Evolutionary conservation across 2,113 vertebrate genomes (phyloP).

Genomic region (Tonatia bakeri): DNA sequence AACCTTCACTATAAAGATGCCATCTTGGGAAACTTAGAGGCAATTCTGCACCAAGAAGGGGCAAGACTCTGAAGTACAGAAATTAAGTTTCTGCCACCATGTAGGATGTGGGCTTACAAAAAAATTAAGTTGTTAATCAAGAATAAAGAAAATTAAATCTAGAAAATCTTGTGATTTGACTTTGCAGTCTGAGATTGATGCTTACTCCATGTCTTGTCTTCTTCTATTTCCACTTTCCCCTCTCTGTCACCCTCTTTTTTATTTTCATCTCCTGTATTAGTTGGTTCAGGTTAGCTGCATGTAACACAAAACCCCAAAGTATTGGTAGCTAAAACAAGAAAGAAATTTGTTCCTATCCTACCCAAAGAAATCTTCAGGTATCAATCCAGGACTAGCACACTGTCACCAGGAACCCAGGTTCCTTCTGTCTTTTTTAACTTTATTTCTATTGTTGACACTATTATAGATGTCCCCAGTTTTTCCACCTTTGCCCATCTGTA

Average conservation of each 20-base stretch:
- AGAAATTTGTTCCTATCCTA: background rate
- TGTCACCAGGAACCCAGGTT: background rate
- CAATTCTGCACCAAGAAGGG: background rate
- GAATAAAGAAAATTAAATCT: background rate
- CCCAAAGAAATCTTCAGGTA: background rate
- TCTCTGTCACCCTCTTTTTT: background rate
- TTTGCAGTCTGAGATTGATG: background rate
- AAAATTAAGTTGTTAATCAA: background rate
- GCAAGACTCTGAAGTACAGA: background rate
- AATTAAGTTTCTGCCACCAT: background rate
- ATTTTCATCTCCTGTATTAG: background rate
- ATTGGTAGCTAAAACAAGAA: background rate
- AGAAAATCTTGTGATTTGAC: background rate
- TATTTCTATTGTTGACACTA: too few species aligned
- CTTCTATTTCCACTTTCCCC: background rate
- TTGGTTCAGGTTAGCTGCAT: background rate
- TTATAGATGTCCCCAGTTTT: too few species aligned
- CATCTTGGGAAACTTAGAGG: too few species aligned
- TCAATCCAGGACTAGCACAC: background rate
- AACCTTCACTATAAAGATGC: background rate
- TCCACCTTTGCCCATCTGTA: too few species aligned
- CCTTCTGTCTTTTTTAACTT: background rate
- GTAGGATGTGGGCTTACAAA: rapidly evolving
- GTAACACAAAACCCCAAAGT: background rate
- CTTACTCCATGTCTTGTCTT: background rate